phyloP scores from a whole-genome alignment of 2,113 vertebrate genomes.

The Passer domesticus region DNA sequence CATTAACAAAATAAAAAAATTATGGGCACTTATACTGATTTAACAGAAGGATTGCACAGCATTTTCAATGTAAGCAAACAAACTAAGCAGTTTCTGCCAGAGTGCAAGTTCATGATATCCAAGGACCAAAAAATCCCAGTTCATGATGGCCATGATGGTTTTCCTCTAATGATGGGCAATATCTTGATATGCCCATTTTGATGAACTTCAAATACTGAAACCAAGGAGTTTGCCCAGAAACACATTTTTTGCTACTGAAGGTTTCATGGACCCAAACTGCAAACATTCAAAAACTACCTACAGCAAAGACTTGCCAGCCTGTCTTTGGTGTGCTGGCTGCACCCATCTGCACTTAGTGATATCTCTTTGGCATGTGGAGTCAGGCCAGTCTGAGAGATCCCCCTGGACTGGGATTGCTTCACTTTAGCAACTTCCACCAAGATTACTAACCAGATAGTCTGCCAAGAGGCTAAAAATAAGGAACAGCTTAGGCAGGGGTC shows the following conservation, averaged over 20 bases:
- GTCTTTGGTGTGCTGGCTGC: neutral
- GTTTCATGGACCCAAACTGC: neutral
- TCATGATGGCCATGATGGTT: neutral
- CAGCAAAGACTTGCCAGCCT: neutral
- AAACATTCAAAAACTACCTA: neutral
- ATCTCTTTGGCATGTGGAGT: accelerated
- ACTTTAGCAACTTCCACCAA: neutral
- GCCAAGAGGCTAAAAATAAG: neutral
- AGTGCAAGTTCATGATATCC: neutral
- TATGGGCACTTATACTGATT: neutral
- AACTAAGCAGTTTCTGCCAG: neutral
- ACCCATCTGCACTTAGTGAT: neutral
- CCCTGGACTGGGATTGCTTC: neutral
- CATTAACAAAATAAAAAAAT: neutral
- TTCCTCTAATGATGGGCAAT: neutral
- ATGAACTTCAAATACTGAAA: neutral
- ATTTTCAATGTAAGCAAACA: neutral
- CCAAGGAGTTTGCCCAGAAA: neutral
- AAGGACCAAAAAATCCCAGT: neutral
- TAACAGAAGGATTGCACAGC: neutral
- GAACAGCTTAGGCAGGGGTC: neutral
- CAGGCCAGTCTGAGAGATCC: neutral
- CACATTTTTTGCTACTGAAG: neutral
- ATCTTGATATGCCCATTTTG: neutral
- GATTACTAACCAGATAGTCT: neutral